Evolutionary conservation across 2,797 vertebrate genomes (phyloP).

Genomic region (Syngnathus acus): DNA sequence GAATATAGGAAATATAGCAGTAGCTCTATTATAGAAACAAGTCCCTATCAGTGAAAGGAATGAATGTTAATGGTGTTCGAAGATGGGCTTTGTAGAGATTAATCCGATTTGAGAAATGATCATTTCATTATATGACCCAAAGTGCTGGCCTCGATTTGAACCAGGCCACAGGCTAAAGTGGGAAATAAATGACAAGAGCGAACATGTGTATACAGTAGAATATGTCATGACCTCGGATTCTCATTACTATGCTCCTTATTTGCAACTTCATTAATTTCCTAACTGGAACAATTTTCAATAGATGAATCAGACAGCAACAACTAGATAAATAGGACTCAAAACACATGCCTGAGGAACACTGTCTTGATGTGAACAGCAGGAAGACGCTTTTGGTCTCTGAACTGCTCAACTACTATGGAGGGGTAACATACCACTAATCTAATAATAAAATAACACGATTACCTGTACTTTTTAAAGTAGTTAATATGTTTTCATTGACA

Average conservation of each 20-base stretch:
- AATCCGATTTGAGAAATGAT: slow-evolving; percentile 66
- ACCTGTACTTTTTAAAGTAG: slow-evolving; percentile 18
- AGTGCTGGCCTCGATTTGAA: slow-evolving; percentile 53
- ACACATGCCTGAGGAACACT: slow-evolving; percentile 32
- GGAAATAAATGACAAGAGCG: slow-evolving; percentile 36
- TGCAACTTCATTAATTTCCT: slow-evolving; percentile 64
- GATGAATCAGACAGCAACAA: slow-evolving; percentile 53
- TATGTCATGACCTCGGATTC: slow-evolving; percentile 46
- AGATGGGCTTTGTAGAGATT: slow-evolving; percentile 62
- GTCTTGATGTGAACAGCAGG: slow-evolving; percentile 47
- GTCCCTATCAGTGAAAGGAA: slow-evolving; percentile 56
- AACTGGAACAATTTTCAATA: slow-evolving; percentile 55
- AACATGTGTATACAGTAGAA: slow-evolving; percentile 44
- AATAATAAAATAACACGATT: slow-evolving; percentile 44
- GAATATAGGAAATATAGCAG: slow-evolving; percentile 56
- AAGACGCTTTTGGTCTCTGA: slow-evolving; percentile 45
- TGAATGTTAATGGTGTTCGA: slow-evolving; percentile 66
- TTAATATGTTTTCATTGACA: not conserved
- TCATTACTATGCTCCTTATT: slow-evolving; percentile 54
- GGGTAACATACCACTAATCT: slow-evolving; percentile 12
- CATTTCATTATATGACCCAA: slow-evolving; percentile 55
- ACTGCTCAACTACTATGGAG: slow-evolving; percentile 47
- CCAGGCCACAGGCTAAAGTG: slow-evolving; percentile 42
- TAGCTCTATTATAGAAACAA: slow-evolving; percentile 67
- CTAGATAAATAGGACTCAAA: slow-evolving; percentile 42